These are phyloP conservation scores for Acomys russatus DNA, from an alignment of 2,797 vertebrate genomes.

Conservation along the genomic window DNA sequence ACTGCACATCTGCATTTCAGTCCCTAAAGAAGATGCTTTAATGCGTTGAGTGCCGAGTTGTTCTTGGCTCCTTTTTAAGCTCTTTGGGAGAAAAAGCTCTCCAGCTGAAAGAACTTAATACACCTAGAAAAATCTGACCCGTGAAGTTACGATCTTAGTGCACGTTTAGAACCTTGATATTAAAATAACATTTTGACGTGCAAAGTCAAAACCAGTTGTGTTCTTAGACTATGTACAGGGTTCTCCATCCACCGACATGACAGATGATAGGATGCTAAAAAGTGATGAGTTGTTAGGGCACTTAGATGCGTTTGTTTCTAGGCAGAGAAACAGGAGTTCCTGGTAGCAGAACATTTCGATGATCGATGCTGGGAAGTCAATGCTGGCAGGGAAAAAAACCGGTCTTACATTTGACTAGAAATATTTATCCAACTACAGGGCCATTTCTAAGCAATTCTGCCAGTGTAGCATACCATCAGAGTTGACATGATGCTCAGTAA, in stretches of 20 bases:
- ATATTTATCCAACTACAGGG: neutral
- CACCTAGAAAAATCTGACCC: constrained; percentile 42
- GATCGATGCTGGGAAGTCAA: neutral
- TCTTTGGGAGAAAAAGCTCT: constrained; percentile 7
- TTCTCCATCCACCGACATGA: neutral
- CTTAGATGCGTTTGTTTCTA: constrained; percentile 24
- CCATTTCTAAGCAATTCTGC: neutral
- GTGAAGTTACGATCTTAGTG: constrained; percentile 31
- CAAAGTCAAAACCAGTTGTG: neutral
- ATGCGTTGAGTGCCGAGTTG: neutral
- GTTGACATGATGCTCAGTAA: neutral
- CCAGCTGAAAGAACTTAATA: constrained; percentile 58
- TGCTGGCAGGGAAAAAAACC: neutral
- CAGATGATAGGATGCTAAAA: constrained; percentile 14
- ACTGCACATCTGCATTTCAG: constrained; percentile 57
- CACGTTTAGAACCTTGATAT: neutral
- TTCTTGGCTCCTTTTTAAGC: constrained; percentile 63
- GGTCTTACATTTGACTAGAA: neutral
- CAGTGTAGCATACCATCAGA: neutral
- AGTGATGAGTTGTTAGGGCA: neutral
- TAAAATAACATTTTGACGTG: constrained; percentile 18
- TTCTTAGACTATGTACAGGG: neutral
- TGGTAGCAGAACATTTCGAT: neutral
- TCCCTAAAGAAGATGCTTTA: constrained; percentile 65
- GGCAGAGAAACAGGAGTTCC: neutral